Base-by-base conservation (phyloP, 2,888 invertebrate species). In the Agelastica alni region DNA sequence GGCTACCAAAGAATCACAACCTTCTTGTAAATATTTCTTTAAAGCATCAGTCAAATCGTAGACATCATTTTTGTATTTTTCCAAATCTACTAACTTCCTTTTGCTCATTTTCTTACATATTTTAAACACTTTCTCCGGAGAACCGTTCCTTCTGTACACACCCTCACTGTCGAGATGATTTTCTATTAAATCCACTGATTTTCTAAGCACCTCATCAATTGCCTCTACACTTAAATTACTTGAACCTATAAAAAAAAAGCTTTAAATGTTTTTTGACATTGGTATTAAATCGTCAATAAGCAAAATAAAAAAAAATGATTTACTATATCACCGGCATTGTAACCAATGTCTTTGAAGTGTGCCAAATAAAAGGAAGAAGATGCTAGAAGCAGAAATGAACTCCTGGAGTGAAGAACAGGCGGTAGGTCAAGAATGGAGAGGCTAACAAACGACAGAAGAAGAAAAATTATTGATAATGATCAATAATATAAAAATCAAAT, bases 11-110 rank as follows among this genome's bases (percentile, higher is more conserved):
- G 94, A 93, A 67, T 92, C 89, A 70, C 88, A 87, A 59, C 96
- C 81, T 75, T 96, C 96, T 16, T 93, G 81, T 79, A 97, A 92
- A 81, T 96, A 96, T 68, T 92, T 82, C 78, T 96, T 96, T 56
- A 96, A 79, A 6, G 93, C 87, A 32, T 95, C 94, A 4, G 93
- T 90, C 62, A 96, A 78, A 44, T 95, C 95, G 75, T 95, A 91
- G 53, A 95, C 87, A 73, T 96, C 95, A 46, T 85, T 84, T 48
- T 64, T 70, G 47, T 66, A 59, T 52, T 70, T 71, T 2, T 72
- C 70, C 39, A 73, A 46, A 6, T 74, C 70, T 20, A 59, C 58
- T 3, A 67, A 52, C 51, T 69, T 68, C 28, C 63, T 68, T 49
- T 71, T 72, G 22, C 53, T 59, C 47, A 72, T 51, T 56, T 71